Percentiles rank a stretch among this genome's conserved stretches.
phyloP scores from a whole-genome alignment of 2,113 vertebrate species.

The Hydrolagus affinis region DNA sequence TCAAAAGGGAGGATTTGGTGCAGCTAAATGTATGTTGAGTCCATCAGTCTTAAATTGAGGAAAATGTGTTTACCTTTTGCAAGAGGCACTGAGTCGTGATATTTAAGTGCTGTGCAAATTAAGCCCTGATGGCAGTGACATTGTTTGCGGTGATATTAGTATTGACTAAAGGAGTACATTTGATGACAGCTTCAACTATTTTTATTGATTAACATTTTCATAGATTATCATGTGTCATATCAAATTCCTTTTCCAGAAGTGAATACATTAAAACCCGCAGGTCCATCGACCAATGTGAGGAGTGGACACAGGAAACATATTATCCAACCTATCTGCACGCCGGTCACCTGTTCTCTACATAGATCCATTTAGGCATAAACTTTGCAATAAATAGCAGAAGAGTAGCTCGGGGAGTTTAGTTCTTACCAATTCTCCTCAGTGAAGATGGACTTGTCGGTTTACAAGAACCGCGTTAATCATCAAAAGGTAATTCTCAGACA shows the following conservation, averaged over 20 bases:
- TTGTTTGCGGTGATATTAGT: conserved; percentile 90
- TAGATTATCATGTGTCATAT: conserved; percentile 99
- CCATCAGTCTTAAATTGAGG: conserved; percentile 82
- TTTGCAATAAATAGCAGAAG: conserved; percentile 84
- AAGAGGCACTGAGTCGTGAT: conserved; percentile 82
- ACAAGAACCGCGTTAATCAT: conserved; percentile 44
- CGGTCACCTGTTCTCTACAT: conserved; percentile 79
- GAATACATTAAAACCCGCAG: conserved; percentile 80
- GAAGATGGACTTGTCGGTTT: conserved; percentile 5
- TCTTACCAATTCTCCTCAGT: conserved; percentile 42
- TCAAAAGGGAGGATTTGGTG: conserved; percentile 80
- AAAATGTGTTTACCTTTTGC: conserved; percentile 93
- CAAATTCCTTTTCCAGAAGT: conserved; percentile 78
- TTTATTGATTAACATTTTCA: conserved; percentile 99
- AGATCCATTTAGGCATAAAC: conserved; percentile 82
- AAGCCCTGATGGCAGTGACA: conserved; percentile 93
- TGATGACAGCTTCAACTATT: conserved; percentile 98
- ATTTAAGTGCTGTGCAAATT: conserved; percentile 95
- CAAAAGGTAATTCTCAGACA: conserved; percentile 37
- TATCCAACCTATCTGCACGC: conserved; percentile 55
- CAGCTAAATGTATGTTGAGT: conserved; percentile 81
- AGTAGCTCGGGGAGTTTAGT: conserved; percentile 50
- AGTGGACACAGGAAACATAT: conserved; percentile 50
- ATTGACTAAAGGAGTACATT: conserved; percentile 85
- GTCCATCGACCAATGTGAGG: conserved; percentile 60